These are phyloP conservation scores for Athene noctua DNA, from an alignment of 2,113 vertebrate genomes.

Conservation along the genomic window DNA sequence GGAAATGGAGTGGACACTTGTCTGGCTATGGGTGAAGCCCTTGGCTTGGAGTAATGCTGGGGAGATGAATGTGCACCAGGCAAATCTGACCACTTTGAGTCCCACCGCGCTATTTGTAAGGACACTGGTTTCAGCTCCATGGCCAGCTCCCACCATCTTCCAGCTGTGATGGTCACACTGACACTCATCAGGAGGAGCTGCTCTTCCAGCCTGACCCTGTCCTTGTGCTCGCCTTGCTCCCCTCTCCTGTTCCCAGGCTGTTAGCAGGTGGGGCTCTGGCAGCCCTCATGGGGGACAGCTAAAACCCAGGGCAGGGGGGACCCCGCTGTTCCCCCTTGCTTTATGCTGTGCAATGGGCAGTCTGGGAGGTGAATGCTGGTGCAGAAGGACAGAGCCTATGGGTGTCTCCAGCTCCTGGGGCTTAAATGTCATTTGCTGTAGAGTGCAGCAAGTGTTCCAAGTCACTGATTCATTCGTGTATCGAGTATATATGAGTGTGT, in stretches of 20 bases:
- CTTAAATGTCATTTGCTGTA: background rate
- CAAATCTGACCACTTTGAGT: background rate
- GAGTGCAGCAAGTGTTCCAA: background rate
- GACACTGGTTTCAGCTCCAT: background rate
- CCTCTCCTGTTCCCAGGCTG: background rate
- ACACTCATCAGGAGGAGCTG: background rate
- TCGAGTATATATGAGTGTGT: too few species aligned
- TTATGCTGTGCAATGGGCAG: background rate
- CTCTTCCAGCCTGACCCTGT: background rate
- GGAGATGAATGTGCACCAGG: background rate
- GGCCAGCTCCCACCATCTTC: rapidly evolving
- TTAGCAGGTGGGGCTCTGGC: background rate
- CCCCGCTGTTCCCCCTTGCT: background rate
- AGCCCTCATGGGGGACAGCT: background rate
- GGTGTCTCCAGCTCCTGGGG: background rate
- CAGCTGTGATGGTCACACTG: background rate
- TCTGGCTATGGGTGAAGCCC: background rate
- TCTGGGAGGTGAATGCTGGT: background rate
- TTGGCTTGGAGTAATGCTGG: background rate
- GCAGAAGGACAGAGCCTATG: background rate
- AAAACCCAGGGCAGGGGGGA: background rate
- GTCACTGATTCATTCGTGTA: background rate
- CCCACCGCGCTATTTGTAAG: background rate
- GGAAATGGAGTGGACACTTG: background rate
- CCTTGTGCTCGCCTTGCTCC: background rate